Evolutionary conservation across 2,797 vertebrate genomes (phyloP).

Genomic region (Xerus rutilus): DNA sequence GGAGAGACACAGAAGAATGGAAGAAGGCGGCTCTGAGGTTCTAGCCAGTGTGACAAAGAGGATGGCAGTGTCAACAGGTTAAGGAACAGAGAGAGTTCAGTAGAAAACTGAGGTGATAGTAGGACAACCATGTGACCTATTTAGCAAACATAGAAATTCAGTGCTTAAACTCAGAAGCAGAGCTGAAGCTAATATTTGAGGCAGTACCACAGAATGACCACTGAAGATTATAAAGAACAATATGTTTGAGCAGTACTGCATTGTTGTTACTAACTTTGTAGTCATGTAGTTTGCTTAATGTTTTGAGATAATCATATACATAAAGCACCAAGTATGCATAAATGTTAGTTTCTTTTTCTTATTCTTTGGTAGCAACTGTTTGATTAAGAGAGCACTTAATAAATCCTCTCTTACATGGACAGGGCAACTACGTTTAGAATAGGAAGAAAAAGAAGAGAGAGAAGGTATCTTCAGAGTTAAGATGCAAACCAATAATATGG

Average conservation of each 20-base stretch:
- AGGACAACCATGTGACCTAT: neutral
- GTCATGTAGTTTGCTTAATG: neutral
- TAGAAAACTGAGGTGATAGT: neutral
- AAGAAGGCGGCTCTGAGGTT: conserved; percentile 37
- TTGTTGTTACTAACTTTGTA: neutral
- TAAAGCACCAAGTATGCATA: neutral
- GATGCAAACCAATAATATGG: neutral
- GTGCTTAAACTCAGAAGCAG: neutral
- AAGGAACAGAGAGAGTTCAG: neutral
- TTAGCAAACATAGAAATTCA: neutral
- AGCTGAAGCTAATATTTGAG: neutral
- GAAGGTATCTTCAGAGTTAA: neutral
- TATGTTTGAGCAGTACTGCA: neutral
- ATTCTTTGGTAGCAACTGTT: neutral
- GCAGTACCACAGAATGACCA: neutral
- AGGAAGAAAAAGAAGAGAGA: neutral
- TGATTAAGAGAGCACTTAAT: conserved; percentile 5
- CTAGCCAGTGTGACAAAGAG: neutral
- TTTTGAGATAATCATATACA: neutral
- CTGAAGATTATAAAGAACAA: neutral
- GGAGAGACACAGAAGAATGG: neutral
- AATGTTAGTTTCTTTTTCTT: conserved; percentile 48
- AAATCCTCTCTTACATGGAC: neutral
- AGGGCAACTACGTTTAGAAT: conserved; percentile 29
- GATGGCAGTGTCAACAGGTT: neutral